A percentile compares a stretch with the other conserved stretches of the same genome.
Evolutionary conservation across 2,113 vertebrate species (phyloP).

Genomic region (Cheilinus undulatus): DNA sequence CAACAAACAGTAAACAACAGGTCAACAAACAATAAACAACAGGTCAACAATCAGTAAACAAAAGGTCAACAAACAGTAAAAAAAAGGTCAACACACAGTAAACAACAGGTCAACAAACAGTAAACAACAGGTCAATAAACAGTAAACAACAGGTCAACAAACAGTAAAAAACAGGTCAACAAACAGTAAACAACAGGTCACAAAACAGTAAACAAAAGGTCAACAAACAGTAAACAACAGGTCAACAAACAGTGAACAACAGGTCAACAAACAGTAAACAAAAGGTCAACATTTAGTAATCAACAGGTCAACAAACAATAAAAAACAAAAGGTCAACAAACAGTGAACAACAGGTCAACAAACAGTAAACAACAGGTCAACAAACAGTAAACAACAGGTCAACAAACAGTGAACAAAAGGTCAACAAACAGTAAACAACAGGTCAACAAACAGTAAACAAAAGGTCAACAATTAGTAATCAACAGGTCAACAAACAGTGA

Average conservation of each 20-base stretch:
- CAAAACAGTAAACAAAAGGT: conserved; percentile 4
- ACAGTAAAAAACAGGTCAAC: no score
- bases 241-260: neutral
- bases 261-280: conserved; percentile 15
- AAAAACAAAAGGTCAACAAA: neutral
- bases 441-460: neutral
- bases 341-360: neutral
- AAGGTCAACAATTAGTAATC: no score
- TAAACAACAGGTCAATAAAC: neutral
- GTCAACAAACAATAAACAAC: neutral
- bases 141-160: neutral
- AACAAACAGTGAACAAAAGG: conserved; percentile 3
- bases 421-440: neutral
- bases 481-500: no score
- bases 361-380: no score
- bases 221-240: neutral
- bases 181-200: conserved; percentile 4
- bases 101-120: conserved; percentile 9
- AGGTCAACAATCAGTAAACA: neutral
- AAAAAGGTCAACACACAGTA: no score
- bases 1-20: conserved; percentile 2
- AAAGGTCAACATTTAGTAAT: no score
- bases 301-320: conserved; percentile 3
- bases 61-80: no score
- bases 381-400: conserved; percentile 4